Percentiles rank a stretch among this genome's conserved stretches.
These are phyloP conservation scores for Drosophila atroscutellata DNA, from an alignment of 2,888 invertebrate genomes.

Conservation along the genomic window DNA sequence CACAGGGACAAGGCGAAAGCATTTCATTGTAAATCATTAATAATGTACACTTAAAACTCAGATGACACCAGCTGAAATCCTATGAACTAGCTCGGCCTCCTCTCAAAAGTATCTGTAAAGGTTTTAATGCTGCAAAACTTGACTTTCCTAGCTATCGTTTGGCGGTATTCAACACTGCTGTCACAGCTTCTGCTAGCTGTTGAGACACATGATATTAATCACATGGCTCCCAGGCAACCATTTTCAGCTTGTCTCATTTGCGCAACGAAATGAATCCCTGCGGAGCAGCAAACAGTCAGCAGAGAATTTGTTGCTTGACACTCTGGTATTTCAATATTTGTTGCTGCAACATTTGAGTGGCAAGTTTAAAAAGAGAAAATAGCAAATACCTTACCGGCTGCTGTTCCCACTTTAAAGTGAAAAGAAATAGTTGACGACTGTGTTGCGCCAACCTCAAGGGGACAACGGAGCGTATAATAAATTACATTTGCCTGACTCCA, in stretches of 20 bases:
- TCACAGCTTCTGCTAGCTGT: background rate
- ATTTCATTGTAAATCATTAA: constrained; percentile 60
- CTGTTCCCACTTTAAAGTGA: constrained; percentile 42
- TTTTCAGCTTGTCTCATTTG: constrained; percentile 20
- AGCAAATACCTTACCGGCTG: constrained; percentile 9
- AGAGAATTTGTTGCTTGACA: constrained; percentile 10
- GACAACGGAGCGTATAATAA: constrained; percentile 73
- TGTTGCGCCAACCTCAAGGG: constrained; percentile 35
- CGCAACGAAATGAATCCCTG: constrained; percentile 1
- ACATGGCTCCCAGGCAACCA: background rate
- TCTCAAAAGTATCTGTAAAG: background rate
- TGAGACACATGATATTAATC: constrained; percentile 1
- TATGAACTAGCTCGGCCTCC: background rate
- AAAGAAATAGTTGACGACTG: constrained; percentile 19
- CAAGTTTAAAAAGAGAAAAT: constrained; percentile 2
- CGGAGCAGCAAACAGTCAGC: background rate
- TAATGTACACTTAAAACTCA: constrained; percentile 39
- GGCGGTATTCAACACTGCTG: constrained; percentile 2
- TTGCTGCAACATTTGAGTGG: constrained; percentile 15
- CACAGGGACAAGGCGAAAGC: constrained; percentile 21
- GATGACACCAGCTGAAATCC: constrained; percentile 29
- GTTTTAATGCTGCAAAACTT: background rate
- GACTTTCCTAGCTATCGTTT: background rate
- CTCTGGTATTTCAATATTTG: constrained; percentile 28
- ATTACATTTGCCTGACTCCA: constrained; percentile 59